Evolutionary conservation across 2,797 vertebrate species (phyloP).

Genomic region (Potorous gilbertii): DNA sequence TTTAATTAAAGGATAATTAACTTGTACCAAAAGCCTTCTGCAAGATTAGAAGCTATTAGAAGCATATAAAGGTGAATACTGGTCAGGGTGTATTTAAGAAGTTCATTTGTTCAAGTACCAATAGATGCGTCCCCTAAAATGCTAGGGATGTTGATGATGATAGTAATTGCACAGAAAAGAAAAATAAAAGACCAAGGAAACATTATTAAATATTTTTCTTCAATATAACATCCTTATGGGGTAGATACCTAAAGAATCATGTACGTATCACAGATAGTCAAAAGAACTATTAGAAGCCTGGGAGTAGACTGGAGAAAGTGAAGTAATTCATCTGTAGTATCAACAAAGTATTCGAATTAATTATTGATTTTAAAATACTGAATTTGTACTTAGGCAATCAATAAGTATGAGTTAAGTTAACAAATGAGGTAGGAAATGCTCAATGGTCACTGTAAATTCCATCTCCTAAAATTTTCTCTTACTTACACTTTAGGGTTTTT

Average conservation of each 20-base stretch:
- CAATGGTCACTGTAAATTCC: background rate
- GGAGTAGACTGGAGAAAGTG: constrained; percentile 46
- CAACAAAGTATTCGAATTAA: constrained; percentile 35
- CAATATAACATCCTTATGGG: background rate
- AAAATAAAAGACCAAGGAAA: constrained; percentile 4
- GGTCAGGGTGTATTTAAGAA: background rate
- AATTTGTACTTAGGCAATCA: background rate
- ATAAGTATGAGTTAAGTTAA: background rate
- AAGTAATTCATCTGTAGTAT: constrained; percentile 27
- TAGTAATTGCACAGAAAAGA: background rate
- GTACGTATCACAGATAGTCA: background rate
- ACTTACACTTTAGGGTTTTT: background rate
- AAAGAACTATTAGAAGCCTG: constrained; percentile 23
- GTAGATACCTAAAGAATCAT: background rate
- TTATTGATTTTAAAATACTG: background rate
- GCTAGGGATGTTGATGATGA: background rate
- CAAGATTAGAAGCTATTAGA: constrained; percentile 36
- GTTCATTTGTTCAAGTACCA: background rate
- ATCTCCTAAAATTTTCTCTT: background rate
- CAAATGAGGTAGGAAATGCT: background rate
- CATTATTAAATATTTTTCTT: constrained; percentile 8
- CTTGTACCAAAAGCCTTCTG: constrained; percentile 11
- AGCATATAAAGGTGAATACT: constrained; percentile 22
- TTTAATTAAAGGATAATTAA: constrained; percentile 40
- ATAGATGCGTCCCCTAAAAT: background rate